These are phyloP conservation scores for Ennomos quercinarius DNA, from an alignment of 2,888 invertebrate species.

Conservation along the genomic window DNA sequence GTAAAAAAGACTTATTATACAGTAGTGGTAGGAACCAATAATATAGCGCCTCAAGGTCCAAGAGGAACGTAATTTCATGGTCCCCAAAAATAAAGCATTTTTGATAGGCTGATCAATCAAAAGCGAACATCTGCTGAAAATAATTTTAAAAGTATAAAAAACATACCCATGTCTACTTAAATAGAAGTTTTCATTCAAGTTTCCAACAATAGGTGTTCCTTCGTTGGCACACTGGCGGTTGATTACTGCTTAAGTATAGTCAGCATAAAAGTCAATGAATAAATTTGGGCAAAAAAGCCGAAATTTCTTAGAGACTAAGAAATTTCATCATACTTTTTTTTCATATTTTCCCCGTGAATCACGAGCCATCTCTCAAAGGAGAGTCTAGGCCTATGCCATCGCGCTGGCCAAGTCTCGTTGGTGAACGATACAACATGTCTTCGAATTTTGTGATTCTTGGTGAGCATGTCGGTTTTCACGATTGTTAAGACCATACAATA, in stretches of 20 bases:
- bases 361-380: too few relatives aligned
- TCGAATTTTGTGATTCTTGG: too few relatives aligned
- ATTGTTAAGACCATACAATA: too few relatives aligned
- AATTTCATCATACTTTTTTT: too few relatives aligned
- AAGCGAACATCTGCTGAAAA: conserved; percentile 81
- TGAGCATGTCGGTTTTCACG: too few relatives aligned
- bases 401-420: too few relatives aligned
- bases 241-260: conserved; percentile 73
- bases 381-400: too few relatives aligned
- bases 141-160: conserved; percentile 77
- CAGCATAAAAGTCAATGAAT: conserved; percentile 49
- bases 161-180: conserved; percentile 76
- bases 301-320: too few relatives aligned
- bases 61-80: conserved; percentile 76
- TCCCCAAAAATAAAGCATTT: conserved; percentile 65
- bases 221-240: conserved; percentile 84
- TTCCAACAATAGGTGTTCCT: conserved; percentile 82
- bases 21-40: conserved; percentile 7
- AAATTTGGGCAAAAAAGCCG: too few relatives aligned
- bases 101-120: conserved; percentile 76
- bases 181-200: conserved; percentile 84
- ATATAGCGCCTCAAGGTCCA: conserved; percentile 27
- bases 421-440: too few relatives aligned
- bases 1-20: not conserved
- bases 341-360: too few relatives aligned